These are phyloP conservation scores for Drosophila takahashii DNA, from an alignment of 1,140 invertebrate species.

Conservation along the genomic window DNA sequence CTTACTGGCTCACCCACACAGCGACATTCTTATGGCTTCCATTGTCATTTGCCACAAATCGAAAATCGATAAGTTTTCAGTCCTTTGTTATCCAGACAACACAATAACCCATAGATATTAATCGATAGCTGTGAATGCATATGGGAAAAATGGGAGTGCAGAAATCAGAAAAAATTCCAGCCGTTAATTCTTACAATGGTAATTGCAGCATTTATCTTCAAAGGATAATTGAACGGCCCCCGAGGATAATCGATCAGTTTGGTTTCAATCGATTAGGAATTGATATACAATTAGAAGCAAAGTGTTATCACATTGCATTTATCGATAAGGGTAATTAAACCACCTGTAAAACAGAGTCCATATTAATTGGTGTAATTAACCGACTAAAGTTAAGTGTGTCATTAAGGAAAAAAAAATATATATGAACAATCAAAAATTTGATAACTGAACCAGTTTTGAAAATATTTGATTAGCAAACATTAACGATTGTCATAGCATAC, in stretches of 20 bases:
- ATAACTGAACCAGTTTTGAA: too few relatives aligned
- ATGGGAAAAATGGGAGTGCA: neutral
- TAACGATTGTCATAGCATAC: too few relatives aligned
- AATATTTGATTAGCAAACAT: too few relatives aligned
- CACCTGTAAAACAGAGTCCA: neutral
- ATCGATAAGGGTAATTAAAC: neutral
- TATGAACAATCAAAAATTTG: too few relatives aligned
- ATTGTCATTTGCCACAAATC: constrained; percentile 67
- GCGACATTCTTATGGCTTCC: constrained; percentile 51
- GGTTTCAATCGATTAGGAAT: neutral
- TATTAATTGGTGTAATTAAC: neutral
- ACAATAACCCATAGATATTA: constrained; percentile 32
- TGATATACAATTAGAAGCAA: neutral
- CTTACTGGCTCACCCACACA: constrained; percentile 27
- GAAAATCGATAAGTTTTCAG: constrained; percentile 65
- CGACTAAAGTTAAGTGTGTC: neutral
- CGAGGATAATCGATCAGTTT: neutral
- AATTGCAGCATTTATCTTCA: constrained; percentile 3
- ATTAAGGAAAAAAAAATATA: too few relatives aligned
- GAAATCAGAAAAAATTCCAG: neutral
- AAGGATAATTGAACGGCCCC: neutral
- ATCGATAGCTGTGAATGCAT: constrained; percentile 25
- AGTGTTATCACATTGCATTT: neutral
- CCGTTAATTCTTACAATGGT: neutral
- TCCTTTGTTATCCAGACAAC: constrained; percentile 24